phyloP scores from a whole-genome alignment of 2,888 invertebrate genomes.

The Schizotus pectinicornis region DNA sequence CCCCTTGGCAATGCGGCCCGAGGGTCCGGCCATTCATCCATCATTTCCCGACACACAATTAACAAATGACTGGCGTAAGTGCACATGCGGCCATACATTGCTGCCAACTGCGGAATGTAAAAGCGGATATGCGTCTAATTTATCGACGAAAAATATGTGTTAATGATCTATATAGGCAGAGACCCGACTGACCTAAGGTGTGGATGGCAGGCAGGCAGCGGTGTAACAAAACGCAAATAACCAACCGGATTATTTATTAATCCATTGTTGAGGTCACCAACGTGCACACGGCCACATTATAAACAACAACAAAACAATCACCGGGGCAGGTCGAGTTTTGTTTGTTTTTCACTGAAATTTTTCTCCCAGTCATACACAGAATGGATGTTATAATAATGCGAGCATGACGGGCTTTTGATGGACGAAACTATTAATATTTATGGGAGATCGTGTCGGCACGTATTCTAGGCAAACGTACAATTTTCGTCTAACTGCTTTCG shows the following conservation, averaged over 20 bases:
- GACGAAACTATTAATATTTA: too few relatives aligned
- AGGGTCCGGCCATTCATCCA: too few relatives aligned
- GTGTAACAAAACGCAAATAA: slow-evolving; percentile 25
- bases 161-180: slow-evolving; percentile 27
- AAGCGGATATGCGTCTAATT: slow-evolving; percentile 25
- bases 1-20: too few relatives aligned
- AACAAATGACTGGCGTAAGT: neutral
- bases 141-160: slow-evolving; percentile 28
- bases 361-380: neutral
- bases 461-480: too few relatives aligned
- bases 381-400: neutral
- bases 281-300: too few relatives aligned
- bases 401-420: too few relatives aligned
- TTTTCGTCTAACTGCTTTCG: too few relatives aligned
- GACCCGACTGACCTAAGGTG: slow-evolving; percentile 28
- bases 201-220: slow-evolving; percentile 21
- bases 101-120: neutral
- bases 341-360: neutral
- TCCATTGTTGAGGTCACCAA: slow-evolving; percentile 7
- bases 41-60: neutral
- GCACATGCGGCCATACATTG: slow-evolving; percentile 1
- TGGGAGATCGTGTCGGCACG: too few relatives aligned
- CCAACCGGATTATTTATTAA: slow-evolving; percentile 22
- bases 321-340: neutral
- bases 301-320: neutral